These are phyloP conservation scores for Mastomys natalensis DNA, from an alignment of 2,113 vertebrate genomes.

Conservation along the genomic window DNA sequence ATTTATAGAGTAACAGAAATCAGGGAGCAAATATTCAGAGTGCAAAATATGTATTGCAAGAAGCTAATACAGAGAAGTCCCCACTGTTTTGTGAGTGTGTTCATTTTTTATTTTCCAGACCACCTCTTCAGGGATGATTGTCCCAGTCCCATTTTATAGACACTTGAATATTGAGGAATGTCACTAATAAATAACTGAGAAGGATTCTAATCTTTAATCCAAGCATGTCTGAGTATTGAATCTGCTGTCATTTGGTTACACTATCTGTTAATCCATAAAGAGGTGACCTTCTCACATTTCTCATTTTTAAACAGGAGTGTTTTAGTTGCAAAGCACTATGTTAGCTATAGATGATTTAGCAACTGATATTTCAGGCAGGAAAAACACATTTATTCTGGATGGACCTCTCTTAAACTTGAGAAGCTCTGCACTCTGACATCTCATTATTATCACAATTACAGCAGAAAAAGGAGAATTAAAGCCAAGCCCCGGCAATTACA, in stretches of 20 bases:
- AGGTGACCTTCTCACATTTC: neutral
- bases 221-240: neutral
- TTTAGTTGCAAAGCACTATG: constrained; percentile 25
- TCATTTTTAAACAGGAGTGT: neutral
- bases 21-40: neutral
- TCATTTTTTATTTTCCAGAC: neutral
- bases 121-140: neutral
- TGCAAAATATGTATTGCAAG: neutral
- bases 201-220: neutral
- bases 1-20: neutral
- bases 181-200: neutral
- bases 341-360: constrained; percentile 32
- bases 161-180: neutral
- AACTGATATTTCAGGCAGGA: constrained; percentile 43
- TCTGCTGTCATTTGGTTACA: neutral
- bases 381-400: neutral
- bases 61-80: neutral
- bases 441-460: constrained; percentile 72
- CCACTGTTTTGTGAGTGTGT: neutral
- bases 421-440: constrained; percentile 62
- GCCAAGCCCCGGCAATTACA: constrained; percentile 65
- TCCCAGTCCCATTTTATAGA: neutral
- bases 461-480: constrained; percentile 53
- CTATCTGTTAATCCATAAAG: neutral
- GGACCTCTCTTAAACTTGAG: constrained; percentile 42